Evolutionary conservation across 2,113 vertebrate species (phyloP).

Genomic region (Macrotis lagotis): DNA sequence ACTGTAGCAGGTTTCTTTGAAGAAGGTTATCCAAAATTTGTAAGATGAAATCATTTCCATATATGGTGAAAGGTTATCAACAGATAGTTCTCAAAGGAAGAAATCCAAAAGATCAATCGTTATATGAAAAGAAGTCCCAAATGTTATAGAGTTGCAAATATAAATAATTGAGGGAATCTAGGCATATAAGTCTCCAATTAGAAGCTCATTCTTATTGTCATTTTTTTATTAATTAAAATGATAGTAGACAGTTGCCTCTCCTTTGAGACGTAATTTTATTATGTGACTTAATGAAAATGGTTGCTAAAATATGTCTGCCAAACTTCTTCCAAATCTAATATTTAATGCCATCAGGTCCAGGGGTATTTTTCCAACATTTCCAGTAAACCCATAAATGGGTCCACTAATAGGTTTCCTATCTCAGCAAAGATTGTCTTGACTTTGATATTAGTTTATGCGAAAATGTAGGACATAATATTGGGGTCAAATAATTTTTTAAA

Average conservation of each 20-base stretch:
- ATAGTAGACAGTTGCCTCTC: neutral
- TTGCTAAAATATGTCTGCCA: neutral
- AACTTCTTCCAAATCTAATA: neutral
- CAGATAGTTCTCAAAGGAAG: neutral
- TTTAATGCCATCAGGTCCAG: neutral
- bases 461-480: neutral
- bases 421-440: neutral
- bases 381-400: neutral
- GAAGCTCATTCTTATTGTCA: neutral
- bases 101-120: neutral
- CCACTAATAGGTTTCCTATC: neutral
- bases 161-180: neutral
- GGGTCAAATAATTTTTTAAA: neutral
- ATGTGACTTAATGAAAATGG: neutral
- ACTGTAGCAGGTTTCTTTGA: neutral
- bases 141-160: neutral
- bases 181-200: neutral
- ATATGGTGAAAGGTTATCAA: neutral
- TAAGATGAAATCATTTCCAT: neutral
- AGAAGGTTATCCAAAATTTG: neutral
- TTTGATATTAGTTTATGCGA: neutral
- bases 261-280: neutral
- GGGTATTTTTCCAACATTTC: neutral
- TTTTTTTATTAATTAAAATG: neutral
- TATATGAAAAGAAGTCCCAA: neutral